phyloP scores from a whole-genome alignment of 2,113 vertebrate species.

The Oryzias curvinotus region DNA sequence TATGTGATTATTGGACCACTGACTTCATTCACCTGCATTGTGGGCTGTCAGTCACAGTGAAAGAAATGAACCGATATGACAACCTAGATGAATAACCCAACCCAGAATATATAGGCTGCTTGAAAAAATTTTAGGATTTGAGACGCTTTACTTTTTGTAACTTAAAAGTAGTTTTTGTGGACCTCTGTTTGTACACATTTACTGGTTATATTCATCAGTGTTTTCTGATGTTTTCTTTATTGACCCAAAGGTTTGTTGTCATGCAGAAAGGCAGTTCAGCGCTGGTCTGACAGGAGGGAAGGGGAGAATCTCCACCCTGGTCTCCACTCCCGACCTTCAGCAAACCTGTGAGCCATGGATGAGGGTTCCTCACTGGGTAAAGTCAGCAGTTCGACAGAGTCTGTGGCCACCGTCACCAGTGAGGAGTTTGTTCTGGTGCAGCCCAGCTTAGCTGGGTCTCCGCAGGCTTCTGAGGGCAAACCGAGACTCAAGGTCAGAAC shows the following conservation, averaged over 20 bases:
- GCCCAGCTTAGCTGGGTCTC: slow-evolving; percentile 77
- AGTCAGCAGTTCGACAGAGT: slow-evolving; percentile 84
- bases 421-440: slow-evolving; percentile 94
- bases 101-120: too few relatives aligned
- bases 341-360: slow-evolving; percentile 82
- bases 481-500: slow-evolving; percentile 85
- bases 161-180: too few relatives aligned
- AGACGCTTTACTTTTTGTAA: neutral
- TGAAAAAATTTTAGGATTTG: slow-evolving; percentile 5
- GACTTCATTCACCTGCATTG: neutral
- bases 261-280: slow-evolving; percentile 15
- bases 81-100: too few relatives aligned
- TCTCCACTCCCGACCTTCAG: slow-evolving; percentile 52
- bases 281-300: slow-evolving; percentile 38
- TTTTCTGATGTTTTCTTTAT: neutral
- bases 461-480: slow-evolving; percentile 82
- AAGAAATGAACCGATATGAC: neutral
- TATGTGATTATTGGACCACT: neutral
- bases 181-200: too few relatives aligned
- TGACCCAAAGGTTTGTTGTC: neutral
- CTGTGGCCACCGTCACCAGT: slow-evolving; percentile 85
- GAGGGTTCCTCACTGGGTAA: slow-evolving; percentile 84
- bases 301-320: slow-evolving; percentile 64
- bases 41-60: neutral
- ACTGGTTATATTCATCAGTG: too few relatives aligned